A percentile compares a stretch with the other conserved stretches of the same genome.
Evolutionary conservation across 2,113 vertebrate genomes (phyloP).

Genomic region (Megaptera novaeangliae): DNA sequence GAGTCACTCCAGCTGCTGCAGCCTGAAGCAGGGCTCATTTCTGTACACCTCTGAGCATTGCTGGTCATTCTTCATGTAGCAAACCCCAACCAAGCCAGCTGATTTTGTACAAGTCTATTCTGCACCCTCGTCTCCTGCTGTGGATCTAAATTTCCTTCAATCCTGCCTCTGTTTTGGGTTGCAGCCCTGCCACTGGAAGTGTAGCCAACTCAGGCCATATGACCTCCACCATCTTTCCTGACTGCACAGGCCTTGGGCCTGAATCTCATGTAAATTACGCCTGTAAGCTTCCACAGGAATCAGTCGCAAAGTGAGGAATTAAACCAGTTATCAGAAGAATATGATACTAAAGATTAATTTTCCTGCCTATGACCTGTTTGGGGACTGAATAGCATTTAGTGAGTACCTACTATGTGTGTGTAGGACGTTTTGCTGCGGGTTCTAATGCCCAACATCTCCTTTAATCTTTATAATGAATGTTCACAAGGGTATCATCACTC

Average conservation of each 20-base stretch:
- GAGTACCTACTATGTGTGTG: neutral
- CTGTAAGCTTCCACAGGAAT: neutral
- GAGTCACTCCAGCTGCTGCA: neutral
- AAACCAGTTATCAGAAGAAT: neutral
- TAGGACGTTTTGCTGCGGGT: neutral
- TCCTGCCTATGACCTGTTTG: neutral
- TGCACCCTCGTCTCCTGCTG: neutral
- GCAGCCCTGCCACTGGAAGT: neutral
- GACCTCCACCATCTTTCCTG: neutral
- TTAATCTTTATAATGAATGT: neutral
- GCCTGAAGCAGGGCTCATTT: neutral
- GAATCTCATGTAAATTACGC: neutral
- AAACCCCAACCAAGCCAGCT: neutral
- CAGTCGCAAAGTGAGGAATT: neutral
- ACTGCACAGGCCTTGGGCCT: neutral
- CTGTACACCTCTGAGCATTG: neutral
- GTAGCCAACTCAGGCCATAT: neutral
- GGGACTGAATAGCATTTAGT: neutral
- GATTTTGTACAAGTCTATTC: neutral
- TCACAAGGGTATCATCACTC: neutral
- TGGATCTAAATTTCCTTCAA: neutral
- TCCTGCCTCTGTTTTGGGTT: neutral
- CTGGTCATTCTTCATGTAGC: neutral
- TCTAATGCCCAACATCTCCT: neutral
- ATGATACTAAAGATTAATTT: neutral